Percentiles rank a stretch among this genome's conserved stretches.
Evolutionary conservation across 2,113 vertebrate species (phyloP).

Genomic region (Pterocles burchelli): DNA sequence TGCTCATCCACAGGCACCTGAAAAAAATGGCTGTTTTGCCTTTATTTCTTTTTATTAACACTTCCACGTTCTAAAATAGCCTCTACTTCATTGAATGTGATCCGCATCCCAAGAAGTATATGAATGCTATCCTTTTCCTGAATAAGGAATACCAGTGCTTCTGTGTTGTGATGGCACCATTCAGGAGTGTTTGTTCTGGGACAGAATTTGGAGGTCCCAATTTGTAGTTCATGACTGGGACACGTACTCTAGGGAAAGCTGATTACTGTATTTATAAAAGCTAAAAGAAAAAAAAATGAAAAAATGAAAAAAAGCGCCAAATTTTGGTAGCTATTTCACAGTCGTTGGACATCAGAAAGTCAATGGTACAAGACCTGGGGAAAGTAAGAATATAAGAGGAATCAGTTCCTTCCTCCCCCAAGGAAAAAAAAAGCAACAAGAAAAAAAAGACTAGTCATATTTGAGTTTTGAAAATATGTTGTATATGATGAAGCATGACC

Average conservation of each 20-base stretch:
- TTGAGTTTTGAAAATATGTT: neutral
- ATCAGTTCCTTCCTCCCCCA: neutral
- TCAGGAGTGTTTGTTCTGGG: neutral
- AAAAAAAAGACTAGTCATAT: neutral
- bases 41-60: neutral
- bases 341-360: neutral
- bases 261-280: neutral
- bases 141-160: neutral
- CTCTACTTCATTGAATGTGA: fast-evolving
- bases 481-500: neutral
- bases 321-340: neutral
- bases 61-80: neutral
- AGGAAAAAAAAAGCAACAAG: neutral
- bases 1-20: neutral
- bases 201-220: neutral
- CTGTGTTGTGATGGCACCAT: fast-evolving
- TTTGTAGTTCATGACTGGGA: fast-evolving
- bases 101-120: fast-evolving
- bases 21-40: no score
- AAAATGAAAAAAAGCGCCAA: neutral
- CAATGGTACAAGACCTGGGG: fast-evolving
- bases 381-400: neutral
- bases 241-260: fast-evolving
- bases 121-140: neutral
- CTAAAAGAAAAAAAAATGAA: neutral